Base-by-base conservation (phyloP, 2,888 invertebrate species). In the Pardosa pseudoannulata region DNA sequence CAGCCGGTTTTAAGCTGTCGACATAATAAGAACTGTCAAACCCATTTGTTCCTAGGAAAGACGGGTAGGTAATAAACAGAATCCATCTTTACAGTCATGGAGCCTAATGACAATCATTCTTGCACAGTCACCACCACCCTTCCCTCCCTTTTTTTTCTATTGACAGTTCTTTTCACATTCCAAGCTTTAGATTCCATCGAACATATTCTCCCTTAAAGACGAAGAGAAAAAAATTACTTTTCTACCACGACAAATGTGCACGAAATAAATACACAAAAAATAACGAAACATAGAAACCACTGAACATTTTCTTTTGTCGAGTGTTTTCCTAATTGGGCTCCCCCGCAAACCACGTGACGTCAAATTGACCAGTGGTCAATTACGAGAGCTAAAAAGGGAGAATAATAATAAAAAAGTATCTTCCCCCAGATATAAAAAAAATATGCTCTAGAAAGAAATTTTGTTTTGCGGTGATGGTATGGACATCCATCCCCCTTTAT, bases 301-400 rank as follows among this genome's bases (percentile, higher is more conserved):
- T 39, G 28, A 13, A 62, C 71, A 46, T 68, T 64, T 73, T 80
- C 72, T 41, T 75, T 82, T 82, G 82, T 76, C 36, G 39, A 65
- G 50, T 50, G 71, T 29, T 23, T 28, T 70, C 76, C 74, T 82
- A 82, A 82, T 82, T 82, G 82, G 82, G 70, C 64, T 65, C 29
- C 76, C 65, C 39, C 56, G 29, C 6, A 82, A 76, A 82, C 82
- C 82, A 82, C 75, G 76, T 82, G 82, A 82, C 62, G 75, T 76
- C 71, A 76, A 76, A 81, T 75, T 70, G 81, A 81, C 75, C 74
- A 39, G 50, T 67, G 72, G 70, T 62, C 81, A 82, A 82, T 82
- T 82, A 82, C 71, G 64, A 46, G 32, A 41, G 0, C 9, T 62
- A 50, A 39, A 32, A 23, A 28, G 9, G 31, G 5, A 56, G 56